A percentile compares a stretch with the other conserved stretches of the same genome.
These are phyloP conservation scores for Trinectes maculatus DNA, from an alignment of 2,113 vertebrate species.

Conservation along the genomic window DNA sequence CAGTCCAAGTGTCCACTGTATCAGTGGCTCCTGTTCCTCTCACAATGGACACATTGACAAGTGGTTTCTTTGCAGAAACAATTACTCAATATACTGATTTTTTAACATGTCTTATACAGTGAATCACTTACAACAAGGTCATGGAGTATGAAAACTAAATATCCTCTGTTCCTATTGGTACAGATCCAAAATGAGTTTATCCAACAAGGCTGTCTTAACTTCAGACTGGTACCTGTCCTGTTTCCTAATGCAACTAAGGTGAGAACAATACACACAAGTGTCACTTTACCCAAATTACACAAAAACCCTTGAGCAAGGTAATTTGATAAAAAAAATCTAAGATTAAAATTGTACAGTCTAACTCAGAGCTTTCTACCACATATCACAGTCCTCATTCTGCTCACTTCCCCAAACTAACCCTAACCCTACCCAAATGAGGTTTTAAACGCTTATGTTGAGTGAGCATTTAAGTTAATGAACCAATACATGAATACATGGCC, in stretches of 20 bases:
- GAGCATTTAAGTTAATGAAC: no score
- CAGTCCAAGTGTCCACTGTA: no score
- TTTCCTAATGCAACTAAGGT: constrained; percentile 92
- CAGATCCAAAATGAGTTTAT: constrained; percentile 98
- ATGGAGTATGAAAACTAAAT: neutral
- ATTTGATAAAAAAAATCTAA: neutral
- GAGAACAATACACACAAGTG: constrained; percentile 27
- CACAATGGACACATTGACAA: neutral
- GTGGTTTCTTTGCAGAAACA: neutral
- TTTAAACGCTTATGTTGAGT: neutral
- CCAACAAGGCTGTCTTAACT: constrained; percentile 95
- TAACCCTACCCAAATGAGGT: neutral
- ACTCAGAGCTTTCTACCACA: neutral
- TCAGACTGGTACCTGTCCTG: constrained; percentile 93
- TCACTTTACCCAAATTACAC: neutral
- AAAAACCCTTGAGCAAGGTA: no score
- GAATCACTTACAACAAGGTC: neutral
- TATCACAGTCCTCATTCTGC: no score
- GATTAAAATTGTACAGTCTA: neutral
- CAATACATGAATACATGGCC: no score
- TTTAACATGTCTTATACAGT: neutral
- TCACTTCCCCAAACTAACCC: no score
- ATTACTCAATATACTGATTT: neutral
- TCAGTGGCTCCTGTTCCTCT: no score
- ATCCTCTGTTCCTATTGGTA: constrained; percentile 23